phyloP scores from a whole-genome alignment of 2,888 invertebrate genomes.

The Cacoxenus indagator region DNA sequence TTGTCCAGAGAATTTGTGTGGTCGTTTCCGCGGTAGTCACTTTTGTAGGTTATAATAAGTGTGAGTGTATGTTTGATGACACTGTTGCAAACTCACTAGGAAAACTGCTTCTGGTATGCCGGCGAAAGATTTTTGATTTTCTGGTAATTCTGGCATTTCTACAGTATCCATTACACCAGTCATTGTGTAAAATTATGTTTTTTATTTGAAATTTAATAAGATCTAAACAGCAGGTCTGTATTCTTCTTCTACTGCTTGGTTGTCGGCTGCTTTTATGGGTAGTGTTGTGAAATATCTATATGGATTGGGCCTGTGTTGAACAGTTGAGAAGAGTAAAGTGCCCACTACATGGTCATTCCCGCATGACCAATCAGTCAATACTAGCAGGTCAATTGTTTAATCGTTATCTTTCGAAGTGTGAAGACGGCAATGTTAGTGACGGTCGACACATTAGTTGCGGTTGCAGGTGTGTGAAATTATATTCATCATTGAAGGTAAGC shows the following conservation, averaged over 20 bases:
- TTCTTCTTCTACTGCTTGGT: conserved; percentile 76
- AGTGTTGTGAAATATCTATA: neutral
- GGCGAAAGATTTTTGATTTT: conserved; percentile 76
- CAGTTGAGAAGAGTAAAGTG: too few relatives aligned
- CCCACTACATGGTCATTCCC: too few relatives aligned
- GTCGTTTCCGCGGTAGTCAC: neutral
- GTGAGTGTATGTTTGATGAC: neutral
- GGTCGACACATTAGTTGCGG: too few relatives aligned
- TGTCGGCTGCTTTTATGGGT: conserved; percentile 75
- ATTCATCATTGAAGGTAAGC: too few relatives aligned
- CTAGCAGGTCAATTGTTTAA: too few relatives aligned
- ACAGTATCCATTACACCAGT: conserved; percentile 65
- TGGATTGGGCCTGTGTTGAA: too few relatives aligned
- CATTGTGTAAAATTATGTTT: conserved; percentile 48
- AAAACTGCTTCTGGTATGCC: conserved; percentile 91
- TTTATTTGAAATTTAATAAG: conserved; percentile 12
- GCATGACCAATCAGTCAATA: too few relatives aligned
- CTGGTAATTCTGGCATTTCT: conserved; percentile 69
- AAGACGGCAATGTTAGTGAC: too few relatives aligned
- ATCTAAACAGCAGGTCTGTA: neutral
- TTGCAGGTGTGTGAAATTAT: too few relatives aligned
- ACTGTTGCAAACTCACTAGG: conserved; percentile 78
- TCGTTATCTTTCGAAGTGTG: too few relatives aligned
- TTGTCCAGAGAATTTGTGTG: neutral
- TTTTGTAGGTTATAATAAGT: conserved; percentile 8